Percentiles rank a stretch among this genome's conserved stretches.
Evolutionary conservation across 2,113 vertebrate species (phyloP).

Genomic region (Mohoua ochrocephala): DNA sequence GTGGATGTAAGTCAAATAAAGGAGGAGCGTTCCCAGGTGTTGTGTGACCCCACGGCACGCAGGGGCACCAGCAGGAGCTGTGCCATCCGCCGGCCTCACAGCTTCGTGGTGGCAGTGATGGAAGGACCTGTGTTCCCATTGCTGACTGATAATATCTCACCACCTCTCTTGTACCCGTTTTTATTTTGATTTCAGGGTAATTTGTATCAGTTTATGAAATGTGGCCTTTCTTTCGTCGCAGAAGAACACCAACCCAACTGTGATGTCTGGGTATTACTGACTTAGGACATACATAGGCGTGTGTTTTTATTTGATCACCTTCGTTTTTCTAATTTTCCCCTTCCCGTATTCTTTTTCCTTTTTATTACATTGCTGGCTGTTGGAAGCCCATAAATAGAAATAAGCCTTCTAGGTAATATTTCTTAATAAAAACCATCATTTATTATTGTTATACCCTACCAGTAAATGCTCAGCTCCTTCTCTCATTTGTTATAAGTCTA

Average conservation of each 20-base stretch:
- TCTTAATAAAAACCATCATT: constrained; percentile 70
- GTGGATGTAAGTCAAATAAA: background rate
- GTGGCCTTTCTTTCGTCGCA: constrained; percentile 11
- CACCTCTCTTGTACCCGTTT: constrained; percentile 5
- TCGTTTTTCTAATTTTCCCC: constrained; percentile 47
- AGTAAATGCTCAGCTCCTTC: constrained; percentile 6
- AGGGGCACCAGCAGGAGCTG: background rate
- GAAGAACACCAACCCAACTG: background rate
- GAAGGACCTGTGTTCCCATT: background rate
- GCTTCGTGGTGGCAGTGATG: background rate
- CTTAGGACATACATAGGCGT: background rate
- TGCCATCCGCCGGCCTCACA: rapidly evolving
- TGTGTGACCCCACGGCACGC: rapidly evolving
- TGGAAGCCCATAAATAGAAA: constrained; percentile 35
- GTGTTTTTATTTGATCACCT: constrained; percentile 31
- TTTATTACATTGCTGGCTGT: constrained; percentile 49
- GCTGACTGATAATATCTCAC: constrained; percentile 41
- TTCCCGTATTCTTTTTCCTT: background rate
- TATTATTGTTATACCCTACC: constrained; percentile 56
- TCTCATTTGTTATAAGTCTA: background rate
- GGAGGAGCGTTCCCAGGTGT: background rate
- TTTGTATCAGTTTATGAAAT: constrained; percentile 39
- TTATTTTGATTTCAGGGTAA: constrained; percentile 42
- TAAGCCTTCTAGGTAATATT: constrained; percentile 48
- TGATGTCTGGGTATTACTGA: background rate